Evolutionary conservation across 1,140 invertebrate species (phyloP), one percentile per base, ranked within the genome.

Genomic region (Sitobion miscanthi): DNA sequence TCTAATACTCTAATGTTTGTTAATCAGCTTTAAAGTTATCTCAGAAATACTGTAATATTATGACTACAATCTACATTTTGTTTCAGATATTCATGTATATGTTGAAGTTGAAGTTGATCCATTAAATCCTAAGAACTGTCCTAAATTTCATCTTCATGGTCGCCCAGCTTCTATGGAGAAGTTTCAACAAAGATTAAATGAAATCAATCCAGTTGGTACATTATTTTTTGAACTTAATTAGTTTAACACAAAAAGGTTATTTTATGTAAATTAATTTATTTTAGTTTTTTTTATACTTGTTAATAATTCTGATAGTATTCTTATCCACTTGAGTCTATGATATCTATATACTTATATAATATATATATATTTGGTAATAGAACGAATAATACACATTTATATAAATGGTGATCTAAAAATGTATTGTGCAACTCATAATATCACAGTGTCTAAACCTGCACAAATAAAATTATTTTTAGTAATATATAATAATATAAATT

Each of bases 181-280:
- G 6, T 93, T 93, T 57, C 77, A 93, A 85, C 2, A 52, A 49
- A 54, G 82, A 93, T 49, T 93, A 83, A 83, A 93, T 85, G n/a
- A 93, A 38, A 52, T 93, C 11, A 23, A 91, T 82, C 90, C 90
- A 82, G 90, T 91, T 11, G 82, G 62, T 91, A n/a, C 7, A 89
- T 54, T 23, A 14, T 69, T 69, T n/a, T 69, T 69, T 14, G 6
- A 69, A 69, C 25, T 69, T 69, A 69, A 62, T 62, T 30, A 62
- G 57, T 9, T 62, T 69, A 69, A 20, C 49, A 52, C 20, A 52
- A 52, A 52, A 52, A 20, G 14, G 14, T 17, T 52, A 52, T 52
- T 69, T 69, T 69, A 69, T 69, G 30, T n/a, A 69, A 69, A n/a
- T 14, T n/a, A 3, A 30, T 62, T 62, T 9, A 25, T 62, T 62